These are phyloP conservation scores for Ellobium chinense DNA, from an alignment of 2,888 invertebrate genomes.

Conservation along the genomic window DNA sequence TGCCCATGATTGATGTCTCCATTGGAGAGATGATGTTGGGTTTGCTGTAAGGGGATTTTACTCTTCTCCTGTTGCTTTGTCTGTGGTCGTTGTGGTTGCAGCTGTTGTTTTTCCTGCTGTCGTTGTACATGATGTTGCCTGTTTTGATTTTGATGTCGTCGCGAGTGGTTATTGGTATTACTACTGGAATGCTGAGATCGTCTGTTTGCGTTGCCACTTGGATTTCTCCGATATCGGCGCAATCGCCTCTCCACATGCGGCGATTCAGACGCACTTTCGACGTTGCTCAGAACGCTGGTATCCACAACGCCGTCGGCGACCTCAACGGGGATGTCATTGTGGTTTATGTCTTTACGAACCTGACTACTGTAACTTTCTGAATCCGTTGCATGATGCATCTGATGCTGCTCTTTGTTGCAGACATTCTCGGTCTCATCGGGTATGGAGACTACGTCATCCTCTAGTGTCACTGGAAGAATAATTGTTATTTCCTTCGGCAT, in stretches of 20 bases:
- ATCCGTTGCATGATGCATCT: neutral
- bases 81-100: neutral
- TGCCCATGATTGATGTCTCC: neutral
- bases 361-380: neutral
- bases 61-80: neutral
- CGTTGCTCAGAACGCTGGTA: too few species aligned
- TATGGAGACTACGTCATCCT: neutral
- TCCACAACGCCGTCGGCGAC: too few species aligned
- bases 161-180: too few species aligned
- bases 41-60: neutral
- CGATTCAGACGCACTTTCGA: too few species aligned
- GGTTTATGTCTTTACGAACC: neutral
- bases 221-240: too few species aligned
- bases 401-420: neutral
- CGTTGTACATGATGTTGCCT: neutral
- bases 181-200: too few species aligned
- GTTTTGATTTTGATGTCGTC: too few species aligned
- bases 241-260: too few species aligned
- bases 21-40: neutral
- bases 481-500: slow-evolving; percentile 32
- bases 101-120: neutral
- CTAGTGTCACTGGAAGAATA: neutral
- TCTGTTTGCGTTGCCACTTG: too few species aligned
- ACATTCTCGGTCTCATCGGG: neutral
- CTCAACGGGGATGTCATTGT: too few species aligned